Percentiles rank a stretch among this genome's conserved stretches.
These are phyloP conservation scores for Marasmarcha lunaedactyla DNA, from an alignment of 2,888 invertebrate species.

Conservation along the genomic window DNA sequence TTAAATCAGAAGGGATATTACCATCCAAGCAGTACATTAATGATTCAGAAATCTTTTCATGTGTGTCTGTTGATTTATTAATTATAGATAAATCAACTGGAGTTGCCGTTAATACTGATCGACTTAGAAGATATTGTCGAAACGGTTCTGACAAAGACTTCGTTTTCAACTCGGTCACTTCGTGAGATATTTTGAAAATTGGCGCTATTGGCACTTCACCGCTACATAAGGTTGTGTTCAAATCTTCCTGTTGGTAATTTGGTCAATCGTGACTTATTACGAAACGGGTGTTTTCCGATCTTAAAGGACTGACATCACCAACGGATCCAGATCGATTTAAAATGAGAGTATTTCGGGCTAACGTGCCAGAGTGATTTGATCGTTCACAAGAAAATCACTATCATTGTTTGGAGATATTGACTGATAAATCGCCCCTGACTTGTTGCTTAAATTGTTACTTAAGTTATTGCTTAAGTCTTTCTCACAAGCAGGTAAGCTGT, in stretches of 20 bases:
- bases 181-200: slow-evolving; percentile 27
- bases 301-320: slow-evolving; percentile 35
- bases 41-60: slow-evolving; percentile 74
- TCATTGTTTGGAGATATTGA: slow-evolving; percentile 59
- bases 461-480: slow-evolving; percentile 16
- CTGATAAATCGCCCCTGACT: slow-evolving; percentile 24
- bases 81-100: slow-evolving; percentile 84
- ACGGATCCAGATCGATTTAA: slow-evolving; percentile 29
- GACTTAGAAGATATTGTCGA: slow-evolving; percentile 78
- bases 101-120: slow-evolving; percentile 81
- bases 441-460: slow-evolving; percentile 3
- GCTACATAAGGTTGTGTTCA: slow-evolving; percentile 41
- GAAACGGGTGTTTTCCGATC: slow-evolving; percentile 35
- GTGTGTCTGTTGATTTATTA: slow-evolving; percentile 77
- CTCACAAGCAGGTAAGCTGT: slow-evolving; percentile 27
- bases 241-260: slow-evolving; percentile 23
- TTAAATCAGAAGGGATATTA: slow-evolving; percentile 62
- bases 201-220: slow-evolving; percentile 24
- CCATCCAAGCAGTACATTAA: slow-evolving; percentile 81
- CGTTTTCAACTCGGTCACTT: slow-evolving; percentile 22
- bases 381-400: slow-evolving; percentile 55
- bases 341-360: no score
- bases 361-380: slow-evolving; percentile 29
- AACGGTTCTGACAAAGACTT: slow-evolving; percentile 56
- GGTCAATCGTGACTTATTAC: slow-evolving; percentile 35